Conservation (phyloP, 1,140 invertebrate species). For the Aphelinus certus region DNA sequence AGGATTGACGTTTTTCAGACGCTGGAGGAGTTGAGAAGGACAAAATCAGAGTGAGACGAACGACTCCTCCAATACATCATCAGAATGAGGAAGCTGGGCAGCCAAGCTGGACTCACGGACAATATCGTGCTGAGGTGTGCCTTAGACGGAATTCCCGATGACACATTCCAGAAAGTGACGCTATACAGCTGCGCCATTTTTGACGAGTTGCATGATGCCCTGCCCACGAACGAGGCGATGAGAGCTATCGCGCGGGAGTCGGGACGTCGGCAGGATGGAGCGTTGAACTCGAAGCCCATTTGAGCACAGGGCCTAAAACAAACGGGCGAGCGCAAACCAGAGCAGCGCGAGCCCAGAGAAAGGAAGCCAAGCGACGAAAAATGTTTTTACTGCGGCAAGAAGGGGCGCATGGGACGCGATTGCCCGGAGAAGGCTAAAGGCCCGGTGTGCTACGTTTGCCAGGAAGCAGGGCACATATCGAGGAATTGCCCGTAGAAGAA, state of each 20-base stretch:
- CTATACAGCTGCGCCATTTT: no score
- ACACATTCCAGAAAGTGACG: no score
- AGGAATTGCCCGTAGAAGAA: background rate
- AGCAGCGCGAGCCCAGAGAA: background rate
- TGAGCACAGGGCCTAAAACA: no score
- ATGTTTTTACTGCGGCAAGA: background rate
- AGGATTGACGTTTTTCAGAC: no score
- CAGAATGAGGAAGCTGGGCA: background rate
- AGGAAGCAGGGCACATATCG: background rate
- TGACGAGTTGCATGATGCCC: no score
- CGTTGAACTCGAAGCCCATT: no score
- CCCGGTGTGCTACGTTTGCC: background rate
- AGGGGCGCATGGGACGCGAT: background rate
- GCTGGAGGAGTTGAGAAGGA: background rate
- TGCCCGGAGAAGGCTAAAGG: background rate
- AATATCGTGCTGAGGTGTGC: background rate
- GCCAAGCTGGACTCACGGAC: background rate
- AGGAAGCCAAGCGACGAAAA: no score
- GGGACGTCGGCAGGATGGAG: no score
- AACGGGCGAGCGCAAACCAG: background rate
- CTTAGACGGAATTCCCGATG: no score
- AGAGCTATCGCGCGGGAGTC: background rate
- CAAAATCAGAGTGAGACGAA: background rate
- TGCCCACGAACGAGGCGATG: background rate
- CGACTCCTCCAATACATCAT: background rate